Evolutionary conservation across 2,888 invertebrate genomes (phyloP), one percentile per base, ranked within the genome.

Genomic region (Labia minor): DNA sequence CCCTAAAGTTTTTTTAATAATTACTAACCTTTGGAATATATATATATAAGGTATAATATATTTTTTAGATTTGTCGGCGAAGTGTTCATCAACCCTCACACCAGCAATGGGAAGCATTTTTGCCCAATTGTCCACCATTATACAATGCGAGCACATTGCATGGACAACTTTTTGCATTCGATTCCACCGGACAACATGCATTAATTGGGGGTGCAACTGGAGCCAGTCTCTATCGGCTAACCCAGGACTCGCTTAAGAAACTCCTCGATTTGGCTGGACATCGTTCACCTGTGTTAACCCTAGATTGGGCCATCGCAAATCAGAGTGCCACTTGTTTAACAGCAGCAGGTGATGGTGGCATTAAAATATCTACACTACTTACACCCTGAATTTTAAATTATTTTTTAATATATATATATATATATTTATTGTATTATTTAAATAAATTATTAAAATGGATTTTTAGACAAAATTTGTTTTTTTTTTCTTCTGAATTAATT

Each of bases 251-350:
- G 2, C 49, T 49, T n/a, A 14, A 8, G 49, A 11, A 74, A 71
- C 77, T 80, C 61, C 75, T 83, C 72, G 79, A 80, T 67, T 74
- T 84, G 62, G 81, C 81, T 37, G 82, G 81, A 33, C 83, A 83
- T 72, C 80, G 77, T 70, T 78, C 79, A 21, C 77, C 81, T 0
- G 77, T 80, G 1, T 76, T 82, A 19, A 82, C 83, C 21, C 83
- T 84, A 62, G 84, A 85, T 73, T 85, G 85, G 84, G 81, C 83
- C 8, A 80, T 81, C 19, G 80, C 82, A 20, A 79, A 81, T 73
- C 82, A 83, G 72, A 83, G 82, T 33, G 81, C 81, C 62, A 81
- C 82, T 14, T 84, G 83, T 72, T 78, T 84, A 67, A 83, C 83
- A 37, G 83, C 83, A 18, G 80, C 82, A 14, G 77, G 80, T 20